Base-by-base conservation (phyloP, 2,797 vertebrate genomes). In the Micropoecilia bifurca region DNA sequence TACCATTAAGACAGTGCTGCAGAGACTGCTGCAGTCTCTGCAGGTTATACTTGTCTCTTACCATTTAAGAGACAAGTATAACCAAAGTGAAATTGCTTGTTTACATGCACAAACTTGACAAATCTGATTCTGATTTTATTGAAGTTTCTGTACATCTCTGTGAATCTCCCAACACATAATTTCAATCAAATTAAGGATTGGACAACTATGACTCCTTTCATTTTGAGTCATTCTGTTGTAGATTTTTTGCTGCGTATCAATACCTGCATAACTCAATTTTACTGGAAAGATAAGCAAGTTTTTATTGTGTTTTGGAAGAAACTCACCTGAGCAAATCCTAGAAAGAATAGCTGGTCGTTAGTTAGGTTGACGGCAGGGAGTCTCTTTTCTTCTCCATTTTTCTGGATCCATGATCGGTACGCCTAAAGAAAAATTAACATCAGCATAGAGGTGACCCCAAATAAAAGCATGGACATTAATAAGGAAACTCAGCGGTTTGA, bases 271-370 rank as follows among this genome's bases (percentile, higher is more conserved):
- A 43, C 22, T 43, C 10, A 22, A n/a, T 69, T 0, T 69, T 14
- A 25, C 16, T 39, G 36, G 36, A 68, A 68, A 39, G 33, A 22
- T 55, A 4, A 36, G 36, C 39, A 39, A 41, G 3, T 39, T 5
- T 9, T 66, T 68, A 39, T 25, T 6, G 22, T 39, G 30, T 45
- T 10, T 73, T 57, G 22, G 39, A 41, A 74, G 50, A 45, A 74
- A n/a, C 77, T 88, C 61, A 99, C 98, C 97, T 99, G 98, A 3
- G 98, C 98, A 59, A 99, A 99, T 77, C 98, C 98, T 76, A 99
- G 96, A 2, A 99, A 99, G 95, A 99, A 99, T 69, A 99, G 97
- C 92, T 99, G 98, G 87, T 99, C 96, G 75, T 97, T 99, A 80
- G 97, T 98, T 83, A 99, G 96, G 75, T 96, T 97, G 82, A 99